Evolutionary conservation across 2,888 invertebrate species (phyloP).

Genomic region (Marasmarcha lunaedactyla): DNA sequence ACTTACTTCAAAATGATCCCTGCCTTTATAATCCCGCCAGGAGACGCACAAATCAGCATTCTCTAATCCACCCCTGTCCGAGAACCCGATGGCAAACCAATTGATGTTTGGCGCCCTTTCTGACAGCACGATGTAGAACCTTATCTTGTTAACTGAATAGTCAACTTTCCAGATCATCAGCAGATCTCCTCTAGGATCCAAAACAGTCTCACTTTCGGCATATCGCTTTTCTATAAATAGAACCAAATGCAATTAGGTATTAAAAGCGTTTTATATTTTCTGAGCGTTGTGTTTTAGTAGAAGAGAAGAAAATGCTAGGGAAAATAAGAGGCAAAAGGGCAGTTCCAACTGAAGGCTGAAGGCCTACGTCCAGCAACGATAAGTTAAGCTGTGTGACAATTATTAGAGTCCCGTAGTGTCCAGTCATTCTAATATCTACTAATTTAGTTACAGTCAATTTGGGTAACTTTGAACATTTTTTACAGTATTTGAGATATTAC

Average conservation of each 20-base stretch:
- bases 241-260: neutral
- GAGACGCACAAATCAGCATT: conserved; percentile 86
- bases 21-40: conserved; percentile 78
- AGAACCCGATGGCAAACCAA: conserved; percentile 91
- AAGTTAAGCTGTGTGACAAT: too few species aligned
- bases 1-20: conserved; percentile 56
- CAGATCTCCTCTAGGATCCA: conserved; percentile 49
- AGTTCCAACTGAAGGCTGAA: too few species aligned
- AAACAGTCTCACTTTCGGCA: conserved; percentile 49
- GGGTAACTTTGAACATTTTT: too few species aligned
- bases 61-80: conserved; percentile 79
- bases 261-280: too few species aligned
- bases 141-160: conserved; percentile 35
- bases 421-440: too few species aligned
- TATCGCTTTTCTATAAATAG: conserved; percentile 24
- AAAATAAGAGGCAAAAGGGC: too few species aligned
- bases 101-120: conserved; percentile 48
- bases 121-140: conserved; percentile 65
- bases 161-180: conserved; percentile 51
- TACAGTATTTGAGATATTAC: too few species aligned
- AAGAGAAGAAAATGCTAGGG: too few species aligned
- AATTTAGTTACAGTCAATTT: too few species aligned
- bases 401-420: too few species aligned
- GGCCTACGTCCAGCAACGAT: too few species aligned
- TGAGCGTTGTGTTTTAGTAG: too few species aligned